Conservation (phyloP, 2,113 vertebrate genomes). For the Centropus bengalensis region DNA sequence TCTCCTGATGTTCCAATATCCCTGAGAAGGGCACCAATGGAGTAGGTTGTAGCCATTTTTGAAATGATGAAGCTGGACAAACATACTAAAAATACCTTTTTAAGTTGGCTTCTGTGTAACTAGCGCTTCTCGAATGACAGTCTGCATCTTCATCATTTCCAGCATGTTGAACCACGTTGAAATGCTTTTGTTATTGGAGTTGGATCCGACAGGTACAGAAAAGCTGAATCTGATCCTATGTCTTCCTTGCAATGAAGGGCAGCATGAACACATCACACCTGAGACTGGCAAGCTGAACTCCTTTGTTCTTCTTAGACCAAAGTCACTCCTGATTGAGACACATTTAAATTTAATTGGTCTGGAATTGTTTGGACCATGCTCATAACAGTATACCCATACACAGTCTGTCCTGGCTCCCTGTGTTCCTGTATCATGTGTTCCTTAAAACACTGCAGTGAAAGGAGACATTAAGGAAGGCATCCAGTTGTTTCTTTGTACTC, state of each 20-base stretch:
- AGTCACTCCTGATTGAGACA: background rate
- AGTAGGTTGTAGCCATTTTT: background rate
- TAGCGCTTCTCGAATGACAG: background rate
- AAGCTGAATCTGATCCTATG: background rate
- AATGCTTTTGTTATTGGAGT: background rate
- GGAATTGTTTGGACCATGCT: background rate
- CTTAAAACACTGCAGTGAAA: background rate
- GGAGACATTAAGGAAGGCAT: background rate
- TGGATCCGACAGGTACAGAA: background rate
- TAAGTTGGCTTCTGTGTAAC: background rate
- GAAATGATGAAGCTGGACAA: background rate
- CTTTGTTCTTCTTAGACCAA: background rate
- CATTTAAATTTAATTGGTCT: background rate
- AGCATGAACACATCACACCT: background rate
- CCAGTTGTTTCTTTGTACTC: background rate
- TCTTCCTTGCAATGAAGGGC: background rate
- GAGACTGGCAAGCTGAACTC: background rate
- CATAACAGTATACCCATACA: background rate
- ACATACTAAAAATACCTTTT: conserved; percentile 29
- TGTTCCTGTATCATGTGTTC: background rate
- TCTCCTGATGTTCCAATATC: background rate
- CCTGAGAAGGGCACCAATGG: background rate
- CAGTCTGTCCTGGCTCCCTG: background rate
- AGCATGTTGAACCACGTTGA: background rate
- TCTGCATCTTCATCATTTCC: conserved; percentile 35